A percentile compares a stretch with the other conserved stretches of the same genome.
phyloP scores from a whole-genome alignment of 2,888 invertebrate genomes.

The Caenorhabditis sp. region DNA sequence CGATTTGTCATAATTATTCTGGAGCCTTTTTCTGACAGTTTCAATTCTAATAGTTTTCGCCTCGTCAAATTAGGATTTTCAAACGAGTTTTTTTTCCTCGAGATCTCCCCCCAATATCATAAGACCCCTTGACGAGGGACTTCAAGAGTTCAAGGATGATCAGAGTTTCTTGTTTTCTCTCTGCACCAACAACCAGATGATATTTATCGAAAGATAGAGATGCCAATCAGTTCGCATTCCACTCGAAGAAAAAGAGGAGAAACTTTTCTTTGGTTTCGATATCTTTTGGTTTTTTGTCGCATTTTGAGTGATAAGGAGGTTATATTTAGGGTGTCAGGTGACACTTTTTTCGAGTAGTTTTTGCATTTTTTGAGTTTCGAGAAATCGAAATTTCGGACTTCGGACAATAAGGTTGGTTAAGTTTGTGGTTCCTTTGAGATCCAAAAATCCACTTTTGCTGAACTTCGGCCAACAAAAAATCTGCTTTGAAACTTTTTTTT shows the following conservation, averaged over 20 bases:
- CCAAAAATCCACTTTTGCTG: no score
- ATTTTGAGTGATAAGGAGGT: background rate
- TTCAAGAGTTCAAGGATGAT: conserved; percentile 43
- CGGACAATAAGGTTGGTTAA: no score
- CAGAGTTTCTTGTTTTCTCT: conserved; percentile 10
- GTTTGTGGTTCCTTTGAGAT: no score
- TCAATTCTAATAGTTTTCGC: no score
- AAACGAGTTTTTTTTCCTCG: no score
- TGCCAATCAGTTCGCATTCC: conserved; percentile 30
- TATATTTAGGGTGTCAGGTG: background rate
- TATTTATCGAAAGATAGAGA: background rate
- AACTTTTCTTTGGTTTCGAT: conserved; percentile 3
- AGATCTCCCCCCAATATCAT: conserved; percentile 24
- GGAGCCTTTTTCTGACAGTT: background rate
- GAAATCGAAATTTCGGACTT: no score
- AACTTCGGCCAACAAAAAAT: no score
- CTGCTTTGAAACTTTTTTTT: no score
- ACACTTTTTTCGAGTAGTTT: no score
- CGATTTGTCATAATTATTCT: conserved; percentile 6
- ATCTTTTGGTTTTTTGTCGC: conserved; percentile 18
- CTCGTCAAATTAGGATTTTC: no score
- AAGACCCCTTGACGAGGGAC: conserved; percentile 25
- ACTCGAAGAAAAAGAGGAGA: background rate
- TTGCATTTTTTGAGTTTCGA: no score
- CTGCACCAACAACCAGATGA: background rate